Conservation (phyloP, 30 jellyfish, hydroid and myxozoan species). For the Hydra vulgaris region DNA sequence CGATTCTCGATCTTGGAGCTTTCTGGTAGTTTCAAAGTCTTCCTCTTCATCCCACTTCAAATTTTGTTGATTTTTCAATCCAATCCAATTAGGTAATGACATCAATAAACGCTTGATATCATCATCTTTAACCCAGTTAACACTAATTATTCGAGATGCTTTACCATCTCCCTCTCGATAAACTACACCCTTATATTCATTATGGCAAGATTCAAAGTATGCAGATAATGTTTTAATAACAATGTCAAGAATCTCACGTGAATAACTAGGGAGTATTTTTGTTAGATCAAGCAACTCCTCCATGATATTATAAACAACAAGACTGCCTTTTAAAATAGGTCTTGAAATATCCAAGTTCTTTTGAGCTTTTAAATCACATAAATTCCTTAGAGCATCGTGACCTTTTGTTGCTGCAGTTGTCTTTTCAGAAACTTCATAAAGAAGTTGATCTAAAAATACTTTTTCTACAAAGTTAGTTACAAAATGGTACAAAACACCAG, state of each 20-base stretch:
- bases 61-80: slow-evolving; percentile 37
- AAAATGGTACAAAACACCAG: slow-evolving; percentile 74
- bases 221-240: slow-evolving; percentile 49
- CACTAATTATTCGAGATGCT: slow-evolving; percentile 89
- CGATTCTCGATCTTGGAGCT: slow-evolving; percentile 26
- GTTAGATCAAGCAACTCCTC: slow-evolving; percentile 56
- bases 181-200: slow-evolving; percentile 75
- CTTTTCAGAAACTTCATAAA: slow-evolving; percentile 70
- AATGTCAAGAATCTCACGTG: slow-evolving; percentile 78
- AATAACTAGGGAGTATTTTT: slow-evolving; percentile 69
- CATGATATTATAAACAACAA: slow-evolving; percentile 20
- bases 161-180: slow-evolving; percentile 80
- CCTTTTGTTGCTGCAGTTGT: slow-evolving; percentile 75
- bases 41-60: slow-evolving; percentile 2
- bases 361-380: slow-evolving; percentile 60
- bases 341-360: slow-evolving; percentile 38
- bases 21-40: background rate
- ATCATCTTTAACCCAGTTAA: slow-evolving; percentile 91
- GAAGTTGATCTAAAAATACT: slow-evolving; percentile 63
- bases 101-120: slow-evolving; percentile 67
- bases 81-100: slow-evolving; percentile 80
- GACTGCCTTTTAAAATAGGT: slow-evolving; percentile 56
- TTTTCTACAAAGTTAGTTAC: slow-evolving; percentile 69
- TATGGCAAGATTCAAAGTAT: slow-evolving; percentile 58
- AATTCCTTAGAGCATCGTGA: slow-evolving; percentile 76